A percentile compares a stretch with the other conserved stretches of the same genome.
These are phyloP conservation scores for Columbina picui DNA, from an alignment of 2,113 vertebrate genomes.

Conservation along the genomic window DNA sequence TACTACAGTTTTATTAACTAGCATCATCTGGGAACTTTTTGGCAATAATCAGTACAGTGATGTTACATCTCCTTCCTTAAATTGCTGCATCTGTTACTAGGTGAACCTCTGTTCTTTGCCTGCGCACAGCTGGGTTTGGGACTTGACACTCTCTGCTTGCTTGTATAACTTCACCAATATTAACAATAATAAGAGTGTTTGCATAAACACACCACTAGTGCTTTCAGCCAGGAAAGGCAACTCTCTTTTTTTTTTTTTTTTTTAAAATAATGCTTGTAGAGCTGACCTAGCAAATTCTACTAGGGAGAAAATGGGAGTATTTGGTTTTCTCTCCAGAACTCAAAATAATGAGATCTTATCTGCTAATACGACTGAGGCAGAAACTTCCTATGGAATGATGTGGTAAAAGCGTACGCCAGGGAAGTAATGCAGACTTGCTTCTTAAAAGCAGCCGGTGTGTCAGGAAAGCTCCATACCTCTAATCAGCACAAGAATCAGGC, in stretches of 20 bases:
- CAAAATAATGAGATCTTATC: constrained; percentile 33
- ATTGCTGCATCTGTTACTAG: neutral
- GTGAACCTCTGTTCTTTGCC: neutral
- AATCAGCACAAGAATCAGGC: neutral
- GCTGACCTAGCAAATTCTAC: constrained; percentile 3
- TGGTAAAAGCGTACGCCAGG: neutral
- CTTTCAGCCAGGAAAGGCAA: constrained; percentile 6
- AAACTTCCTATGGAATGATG: neutral
- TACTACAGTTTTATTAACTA: neutral
- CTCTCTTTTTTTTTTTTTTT: neutral
- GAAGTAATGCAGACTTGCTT: neutral
- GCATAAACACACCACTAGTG: constrained; percentile 19
- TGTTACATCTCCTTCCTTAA: neutral
- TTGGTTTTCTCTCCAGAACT: neutral
- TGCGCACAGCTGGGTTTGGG: constrained; percentile 26
- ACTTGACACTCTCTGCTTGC: constrained; percentile 12
- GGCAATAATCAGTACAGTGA: rapidly evolving
- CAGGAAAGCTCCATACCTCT: neutral
- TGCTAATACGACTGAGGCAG: neutral
- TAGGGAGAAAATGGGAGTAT: neutral
- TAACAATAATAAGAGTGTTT: constrained; percentile 36
- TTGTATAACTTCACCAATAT: constrained; percentile 41
- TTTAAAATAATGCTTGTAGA: neutral
- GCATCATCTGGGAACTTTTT: neutral
- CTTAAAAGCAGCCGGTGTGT: neutral